These are phyloP conservation scores for Zootermopsis nevadensis DNA, from an alignment of 2,888 invertebrate species.

Conservation along the genomic window DNA sequence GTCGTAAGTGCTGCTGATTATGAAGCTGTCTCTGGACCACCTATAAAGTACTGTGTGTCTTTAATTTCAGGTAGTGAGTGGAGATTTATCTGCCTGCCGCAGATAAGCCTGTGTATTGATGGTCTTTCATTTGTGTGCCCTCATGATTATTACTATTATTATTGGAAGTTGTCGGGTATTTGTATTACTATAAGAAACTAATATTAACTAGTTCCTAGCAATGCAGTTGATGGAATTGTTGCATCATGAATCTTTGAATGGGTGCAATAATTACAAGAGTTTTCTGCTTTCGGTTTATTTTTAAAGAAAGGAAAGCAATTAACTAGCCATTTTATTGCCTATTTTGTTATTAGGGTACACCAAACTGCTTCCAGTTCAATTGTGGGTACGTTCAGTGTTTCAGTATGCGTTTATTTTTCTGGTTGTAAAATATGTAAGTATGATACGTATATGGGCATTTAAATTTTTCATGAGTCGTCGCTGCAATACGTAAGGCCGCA, in stretches of 20 bases:
- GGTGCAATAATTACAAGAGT: background rate
- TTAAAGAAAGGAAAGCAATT: slow-evolving; percentile 32
- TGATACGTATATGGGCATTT: background rate
- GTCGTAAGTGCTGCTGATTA: too few relatives aligned
- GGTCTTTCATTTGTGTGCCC: too few relatives aligned
- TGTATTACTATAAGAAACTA: background rate
- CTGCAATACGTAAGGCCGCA: background rate
- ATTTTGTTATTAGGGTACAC: slow-evolving; percentile 30
- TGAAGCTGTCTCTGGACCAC: too few relatives aligned
- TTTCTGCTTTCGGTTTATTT: slow-evolving; percentile 24
- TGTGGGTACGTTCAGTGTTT: slow-evolving; percentile 9
- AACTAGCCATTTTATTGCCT: slow-evolving; percentile 29
- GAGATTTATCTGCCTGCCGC: too few relatives aligned
- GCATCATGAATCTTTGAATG: slow-evolving; percentile 31
- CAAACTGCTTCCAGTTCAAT: background rate
- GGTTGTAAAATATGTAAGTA: background rate
- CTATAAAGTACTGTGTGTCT: too few relatives aligned
- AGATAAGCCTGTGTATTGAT: too few relatives aligned
- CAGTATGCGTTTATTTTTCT: background rate
- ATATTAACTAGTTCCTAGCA: background rate
- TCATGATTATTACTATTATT: too few relatives aligned
- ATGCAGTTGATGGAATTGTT: background rate
- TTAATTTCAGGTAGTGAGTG: too few relatives aligned
- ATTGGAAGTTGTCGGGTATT: too few relatives aligned
- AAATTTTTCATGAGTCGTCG: background rate